These are phyloP conservation scores for Osmerus eperlanus DNA, from an alignment of 2,113 vertebrate species.

Conservation along the genomic window DNA sequence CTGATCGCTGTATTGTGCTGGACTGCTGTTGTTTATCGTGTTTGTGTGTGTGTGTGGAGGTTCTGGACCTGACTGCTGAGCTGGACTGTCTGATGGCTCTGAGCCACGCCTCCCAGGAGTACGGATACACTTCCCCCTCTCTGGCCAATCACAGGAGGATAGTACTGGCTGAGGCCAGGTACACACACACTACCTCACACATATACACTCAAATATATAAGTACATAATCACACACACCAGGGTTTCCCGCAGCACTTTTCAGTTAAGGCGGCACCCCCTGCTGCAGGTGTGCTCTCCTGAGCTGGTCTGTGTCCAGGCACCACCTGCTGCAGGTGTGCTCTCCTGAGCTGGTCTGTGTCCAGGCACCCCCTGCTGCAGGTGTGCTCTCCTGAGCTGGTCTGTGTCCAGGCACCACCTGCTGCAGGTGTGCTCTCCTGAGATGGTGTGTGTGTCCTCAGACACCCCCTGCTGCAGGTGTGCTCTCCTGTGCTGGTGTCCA, in stretches of 20 bases:
- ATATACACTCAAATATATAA: background rate
- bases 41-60: constrained; percentile 42
- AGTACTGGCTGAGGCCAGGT: constrained; percentile 77
- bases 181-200: background rate
- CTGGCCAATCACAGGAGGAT: constrained; percentile 62
- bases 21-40: background rate
- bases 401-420: too few species aligned
- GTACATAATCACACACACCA: too few species aligned
- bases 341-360: too few species aligned
- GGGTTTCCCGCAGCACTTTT: too few species aligned
- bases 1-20: background rate
- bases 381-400: too few species aligned
- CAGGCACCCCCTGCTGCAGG: too few species aligned
- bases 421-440: too few species aligned
- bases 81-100: constrained; percentile 91
- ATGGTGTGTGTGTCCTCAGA: constrained; percentile 52
- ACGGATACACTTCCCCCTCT: constrained; percentile 80
- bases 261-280: too few species aligned
- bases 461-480: constrained; percentile 93
- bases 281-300: too few species aligned
- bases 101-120: constrained; percentile 84
- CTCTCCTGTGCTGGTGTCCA: constrained; percentile 87
- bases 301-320: too few species aligned
- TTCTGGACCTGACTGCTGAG: constrained; percentile 83
- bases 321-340: too few species aligned